A percentile compares a stretch with the other conserved stretches of the same genome.
Conservation (phyloP, 2,888 invertebrate genomes). For the Tyria jacobaeae region DNA sequence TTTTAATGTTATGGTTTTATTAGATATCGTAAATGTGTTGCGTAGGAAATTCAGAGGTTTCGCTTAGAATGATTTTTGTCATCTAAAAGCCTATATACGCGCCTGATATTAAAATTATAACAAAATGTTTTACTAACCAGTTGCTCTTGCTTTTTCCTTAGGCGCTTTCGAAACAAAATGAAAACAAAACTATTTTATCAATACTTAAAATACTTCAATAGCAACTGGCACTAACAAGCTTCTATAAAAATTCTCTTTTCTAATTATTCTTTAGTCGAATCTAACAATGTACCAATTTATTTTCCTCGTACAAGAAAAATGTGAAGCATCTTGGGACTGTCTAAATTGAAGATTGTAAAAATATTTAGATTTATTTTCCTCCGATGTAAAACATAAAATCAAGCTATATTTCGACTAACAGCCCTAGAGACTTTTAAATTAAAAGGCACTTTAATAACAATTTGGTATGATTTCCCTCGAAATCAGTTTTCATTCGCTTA, state of each 20-base stretch:
- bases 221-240: background rate
- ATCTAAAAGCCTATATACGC: conserved; percentile 26
- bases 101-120: conserved; percentile 46
- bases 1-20: conserved; percentile 25
- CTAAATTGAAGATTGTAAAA: conserved; percentile 44
- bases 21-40: conserved; percentile 17
- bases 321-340: conserved; percentile 27
- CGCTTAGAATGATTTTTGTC: conserved; percentile 28
- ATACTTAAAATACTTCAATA: background rate
- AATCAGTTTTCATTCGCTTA: conserved; percentile 43
- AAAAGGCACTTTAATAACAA: conserved; percentile 49
- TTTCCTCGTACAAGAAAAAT: conserved; percentile 20
- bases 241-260: background rate
- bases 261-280: conserved; percentile 9
- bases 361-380: conserved; percentile 48
- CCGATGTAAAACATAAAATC: conserved; percentile 41
- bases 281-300: conserved; percentile 21
- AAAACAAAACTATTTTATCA: conserved; percentile 16
- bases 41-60: conserved; percentile 20
- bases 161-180: conserved; percentile 28
- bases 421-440: conserved; percentile 46
- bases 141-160: conserved; percentile 36
- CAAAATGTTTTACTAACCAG: conserved; percentile 34
- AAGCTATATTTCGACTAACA: conserved; percentile 27
- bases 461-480: conserved; percentile 48